Evolutionary conservation across 2,888 invertebrate species (phyloP), one percentile per base, ranked within the genome.

Genomic region (Lordiphosa fenestrarum): DNA sequence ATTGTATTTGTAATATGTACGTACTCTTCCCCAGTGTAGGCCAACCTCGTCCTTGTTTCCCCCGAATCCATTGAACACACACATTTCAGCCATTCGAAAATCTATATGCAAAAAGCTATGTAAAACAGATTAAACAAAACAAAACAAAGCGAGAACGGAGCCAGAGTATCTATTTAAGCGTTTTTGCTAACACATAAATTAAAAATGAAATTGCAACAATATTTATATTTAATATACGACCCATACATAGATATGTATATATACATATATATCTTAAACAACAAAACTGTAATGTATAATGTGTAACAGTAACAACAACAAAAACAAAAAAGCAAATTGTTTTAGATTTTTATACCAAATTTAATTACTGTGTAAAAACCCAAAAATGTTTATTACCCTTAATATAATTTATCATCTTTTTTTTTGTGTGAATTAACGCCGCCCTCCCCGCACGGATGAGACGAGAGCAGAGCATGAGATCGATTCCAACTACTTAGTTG

Each of bases 261-360:
- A 38, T 53, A 56, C 54, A 66, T 66, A 53, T 38, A 41, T 21
- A 36, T 57, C 38, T 52, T 53, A 42, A 42, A 30, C 54, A 54
- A 59, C 36, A 51, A 36, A 52, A 52, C n/a, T 19, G 44, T 51
- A 49, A 50, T 46, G 47, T 47, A 52, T 37, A 69, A 50, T 57
- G 23, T 69, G 69, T 53, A 70, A 73, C 35, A 53, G 10, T 9
- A 30, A 36, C 21, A 53, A 69, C 9, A 41, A 39, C 10, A 15
- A 15, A 1, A 15, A 48, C 42, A 52, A 5, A 19, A 35, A 10
- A 47, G 15, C 61, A 47, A 64, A 76, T 73, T 76, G 83, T 80
- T 85, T 80, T 78, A 83, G 84, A 83, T 85, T 85, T 78, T 85
- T 80, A 85, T 85, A 78, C 85, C 72, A 83, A 85, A 78, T 70